Conservation (phyloP, 2,113 vertebrate species). For the Macrotis lagotis region DNA sequence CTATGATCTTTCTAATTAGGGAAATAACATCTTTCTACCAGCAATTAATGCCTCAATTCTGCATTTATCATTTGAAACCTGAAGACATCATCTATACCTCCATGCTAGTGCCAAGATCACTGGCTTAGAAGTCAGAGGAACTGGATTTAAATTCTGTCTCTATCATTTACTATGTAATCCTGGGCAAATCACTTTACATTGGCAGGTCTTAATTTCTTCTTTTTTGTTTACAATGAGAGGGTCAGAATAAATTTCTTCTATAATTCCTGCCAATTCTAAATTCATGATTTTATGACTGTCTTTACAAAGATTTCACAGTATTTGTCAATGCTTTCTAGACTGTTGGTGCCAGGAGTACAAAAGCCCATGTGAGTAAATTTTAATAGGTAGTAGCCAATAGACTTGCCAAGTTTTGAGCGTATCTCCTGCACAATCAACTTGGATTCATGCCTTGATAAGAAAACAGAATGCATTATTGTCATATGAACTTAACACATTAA, state of each 20-base stretch:
- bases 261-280: not conserved
- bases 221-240: not conserved
- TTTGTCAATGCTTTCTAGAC: not conserved
- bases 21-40: too few relatives aligned
- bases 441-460: not conserved
- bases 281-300: not conserved
- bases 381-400: not conserved
- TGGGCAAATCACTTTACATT: not conserved
- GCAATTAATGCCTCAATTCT: too few relatives aligned
- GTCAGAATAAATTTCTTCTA: not conserved
- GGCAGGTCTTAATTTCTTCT: conserved; percentile 2
- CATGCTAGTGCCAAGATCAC: not conserved
- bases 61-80: too few relatives aligned
- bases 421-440: not conserved
- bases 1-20: too few relatives aligned
- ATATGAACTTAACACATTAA: too few relatives aligned
- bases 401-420: not conserved
- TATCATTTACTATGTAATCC: not conserved
- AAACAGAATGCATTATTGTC: not conserved
- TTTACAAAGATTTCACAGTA: not conserved
- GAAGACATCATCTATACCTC: too few relatives aligned
- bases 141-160: not conserved
- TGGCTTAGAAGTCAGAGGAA: not conserved
- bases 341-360: not conserved
- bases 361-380: not conserved